Evolutionary conservation across 2,113 vertebrate genomes (phyloP).

Genomic region (Pelecanus crispus): DNA sequence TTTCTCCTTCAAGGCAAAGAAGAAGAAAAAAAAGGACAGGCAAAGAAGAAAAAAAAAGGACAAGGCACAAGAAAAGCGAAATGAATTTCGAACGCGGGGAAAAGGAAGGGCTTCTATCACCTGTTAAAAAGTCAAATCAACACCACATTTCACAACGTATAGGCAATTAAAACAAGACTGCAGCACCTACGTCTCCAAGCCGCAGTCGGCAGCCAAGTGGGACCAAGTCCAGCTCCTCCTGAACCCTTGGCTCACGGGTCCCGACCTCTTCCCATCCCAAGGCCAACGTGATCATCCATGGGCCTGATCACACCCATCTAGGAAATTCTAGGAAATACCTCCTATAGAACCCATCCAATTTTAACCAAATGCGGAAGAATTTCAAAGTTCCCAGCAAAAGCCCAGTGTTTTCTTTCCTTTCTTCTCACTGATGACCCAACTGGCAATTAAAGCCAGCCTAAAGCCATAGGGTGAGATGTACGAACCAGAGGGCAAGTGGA

Average conservation of each 20-base stretch:
- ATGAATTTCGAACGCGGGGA: neutral
- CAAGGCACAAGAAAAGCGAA: neutral
- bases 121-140: neutral
- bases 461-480: neutral
- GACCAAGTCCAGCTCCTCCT: neutral
- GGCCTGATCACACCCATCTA: neutral
- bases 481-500: rapidly evolving
- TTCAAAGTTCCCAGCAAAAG: neutral
- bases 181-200: neutral
- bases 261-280: neutral
- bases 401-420: neutral
- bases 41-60: neutral
- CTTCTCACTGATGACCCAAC: neutral
- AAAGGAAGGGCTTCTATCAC: neutral
- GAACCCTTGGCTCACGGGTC: neutral
- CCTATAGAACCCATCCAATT: neutral
- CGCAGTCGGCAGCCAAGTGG: rapidly evolving
- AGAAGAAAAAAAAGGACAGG: no score
- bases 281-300: neutral
- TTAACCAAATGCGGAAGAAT: neutral
- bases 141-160: rapidly evolving
- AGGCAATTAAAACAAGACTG: neutral
- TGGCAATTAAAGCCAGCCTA: neutral
- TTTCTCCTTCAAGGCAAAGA: neutral
- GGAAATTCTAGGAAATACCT: neutral